Base-by-base conservation (phyloP, 92 coral and sea anemone genomes). In the Paragorgia papillata region DNA sequence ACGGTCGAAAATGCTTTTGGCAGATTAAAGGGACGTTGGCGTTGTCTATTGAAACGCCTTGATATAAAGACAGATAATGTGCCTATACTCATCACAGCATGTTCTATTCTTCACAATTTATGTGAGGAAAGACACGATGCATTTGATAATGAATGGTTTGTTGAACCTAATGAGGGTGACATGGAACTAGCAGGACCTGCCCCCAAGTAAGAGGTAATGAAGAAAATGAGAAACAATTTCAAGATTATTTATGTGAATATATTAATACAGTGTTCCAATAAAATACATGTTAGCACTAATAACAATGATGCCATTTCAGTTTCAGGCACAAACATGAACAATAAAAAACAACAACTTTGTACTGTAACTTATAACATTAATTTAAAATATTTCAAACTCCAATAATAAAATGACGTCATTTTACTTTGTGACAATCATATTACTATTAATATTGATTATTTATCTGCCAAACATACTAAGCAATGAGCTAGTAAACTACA, bases 81-180 rank as follows among this genome's bases (percentile, higher is more conserved):
- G 7, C 81, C 81, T 22, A 14, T 35, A 22, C 40, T 35, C 43
- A 75, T 83, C 14, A 66, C 48, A 41, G 82, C 77, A 8, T 83
- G 77, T 59, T 83, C 82, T 37, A 75, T 67, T 24, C 82, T 83
- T 24, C 82, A 75, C 31, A 83, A 65, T 46, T 73, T 83, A 55
- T 83, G 82, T 43, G 77, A 64, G 26, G 20, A 49, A 21, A 80
- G 69, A 37, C 60, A 74, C 12, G 82, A 75, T 34, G 82, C 40
- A 24, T 83, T 83, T 65, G 55, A 75, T 64, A 75, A 66, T 25
- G 54, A 37, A 43, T 75, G 82, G 76, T 18, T 53, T 18, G 22
- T 53, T 53, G 59, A 5, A 18, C 20, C 22, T 4, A 22, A 53
- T 53, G 22, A 53, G 17, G 59, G 59, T 53, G 59, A 53, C 27